Evolutionary conservation across 35 echinoderm and acorn worm genomes (phyloP).

Genomic region (Amphiura filiformis): DNA sequence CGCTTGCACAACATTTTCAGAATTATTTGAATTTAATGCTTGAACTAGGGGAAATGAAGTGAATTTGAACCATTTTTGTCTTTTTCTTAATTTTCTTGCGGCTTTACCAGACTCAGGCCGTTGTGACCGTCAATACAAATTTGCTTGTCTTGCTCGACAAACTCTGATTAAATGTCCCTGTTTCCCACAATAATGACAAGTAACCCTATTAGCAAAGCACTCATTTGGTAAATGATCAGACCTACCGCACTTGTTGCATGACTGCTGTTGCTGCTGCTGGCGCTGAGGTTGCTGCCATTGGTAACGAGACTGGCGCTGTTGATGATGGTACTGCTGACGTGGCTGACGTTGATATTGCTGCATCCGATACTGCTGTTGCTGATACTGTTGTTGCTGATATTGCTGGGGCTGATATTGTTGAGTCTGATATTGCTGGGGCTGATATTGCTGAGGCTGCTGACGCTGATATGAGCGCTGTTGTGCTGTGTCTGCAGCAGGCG

Average conservation of each 20-base stretch:
- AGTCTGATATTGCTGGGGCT: no score
- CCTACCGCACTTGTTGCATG: not conserved
- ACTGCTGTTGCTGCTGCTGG: not conserved
- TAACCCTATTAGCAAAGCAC: not conserved
- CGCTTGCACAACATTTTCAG: not conserved
- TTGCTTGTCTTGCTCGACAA: not conserved
- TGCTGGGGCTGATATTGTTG: not conserved
- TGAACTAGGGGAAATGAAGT: not conserved
- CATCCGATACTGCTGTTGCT: not conserved
- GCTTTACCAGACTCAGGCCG: not conserved
- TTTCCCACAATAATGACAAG: conserved; percentile 1
- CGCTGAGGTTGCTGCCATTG: not conserved
- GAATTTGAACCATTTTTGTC: not conserved
- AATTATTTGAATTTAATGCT: not conserved
- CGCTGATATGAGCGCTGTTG: not conserved
- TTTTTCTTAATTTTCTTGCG: not conserved
- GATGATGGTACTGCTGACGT: not conserved
- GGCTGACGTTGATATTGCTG: not conserved
- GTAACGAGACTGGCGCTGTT: not conserved
- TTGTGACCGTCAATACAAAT: not conserved
- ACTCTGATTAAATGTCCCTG: not conserved
- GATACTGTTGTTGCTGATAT: not conserved
- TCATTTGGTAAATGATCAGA: not conserved
- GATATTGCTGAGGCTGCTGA: not conserved
- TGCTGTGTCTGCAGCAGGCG: not conserved